A percentile compares a stretch with the other conserved stretches of the same genome.
phyloP scores from a whole-genome alignment of 1,140 invertebrate genomes.

The Sitophilus oryzae region DNA sequence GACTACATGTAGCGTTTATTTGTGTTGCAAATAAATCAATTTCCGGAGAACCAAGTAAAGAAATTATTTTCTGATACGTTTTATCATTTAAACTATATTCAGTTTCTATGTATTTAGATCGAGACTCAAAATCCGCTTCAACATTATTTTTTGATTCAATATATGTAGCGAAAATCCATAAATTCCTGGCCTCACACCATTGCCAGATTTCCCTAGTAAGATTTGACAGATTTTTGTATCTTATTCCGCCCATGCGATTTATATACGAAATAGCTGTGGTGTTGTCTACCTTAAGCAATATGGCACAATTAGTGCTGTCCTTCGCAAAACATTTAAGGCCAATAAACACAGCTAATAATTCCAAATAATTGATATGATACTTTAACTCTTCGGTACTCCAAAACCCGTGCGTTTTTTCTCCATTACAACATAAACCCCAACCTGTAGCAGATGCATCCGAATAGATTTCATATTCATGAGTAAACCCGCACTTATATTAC shows the following conservation, averaged over 20 bases:
- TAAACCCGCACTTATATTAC: too few relatives aligned
- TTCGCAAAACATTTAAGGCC: constrained; percentile 31
- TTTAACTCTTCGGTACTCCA: constrained; percentile 24
- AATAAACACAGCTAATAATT: constrained; percentile 27
- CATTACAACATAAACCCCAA: constrained; percentile 29
- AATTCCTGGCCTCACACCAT: constrained; percentile 33
- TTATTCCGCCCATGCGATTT: constrained; percentile 27
- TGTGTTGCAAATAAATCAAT: constrained; percentile 35
- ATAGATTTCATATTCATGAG: constrained; percentile 26
- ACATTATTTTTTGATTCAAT: constrained; percentile 30
- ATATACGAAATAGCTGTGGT: constrained; percentile 45
- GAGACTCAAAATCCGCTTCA: constrained; percentile 32
- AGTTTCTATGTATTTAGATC: constrained; percentile 7
- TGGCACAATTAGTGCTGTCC: constrained; percentile 2
- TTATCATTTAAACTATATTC: background rate
- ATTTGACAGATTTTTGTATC: background rate
- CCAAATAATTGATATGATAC: constrained; percentile 31
- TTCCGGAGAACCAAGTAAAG: constrained; percentile 22
- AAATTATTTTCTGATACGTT: constrained; percentile 17
- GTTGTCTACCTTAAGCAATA: constrained; percentile 27
- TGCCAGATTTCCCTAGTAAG: constrained; percentile 25
- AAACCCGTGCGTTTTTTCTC: constrained; percentile 22
- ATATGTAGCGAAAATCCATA: constrained; percentile 29
- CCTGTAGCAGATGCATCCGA: constrained; percentile 32
- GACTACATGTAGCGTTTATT: constrained; percentile 31